Conservation (phyloP, 2,888 invertebrate genomes). For the Drosophila diplacantha region DNA sequence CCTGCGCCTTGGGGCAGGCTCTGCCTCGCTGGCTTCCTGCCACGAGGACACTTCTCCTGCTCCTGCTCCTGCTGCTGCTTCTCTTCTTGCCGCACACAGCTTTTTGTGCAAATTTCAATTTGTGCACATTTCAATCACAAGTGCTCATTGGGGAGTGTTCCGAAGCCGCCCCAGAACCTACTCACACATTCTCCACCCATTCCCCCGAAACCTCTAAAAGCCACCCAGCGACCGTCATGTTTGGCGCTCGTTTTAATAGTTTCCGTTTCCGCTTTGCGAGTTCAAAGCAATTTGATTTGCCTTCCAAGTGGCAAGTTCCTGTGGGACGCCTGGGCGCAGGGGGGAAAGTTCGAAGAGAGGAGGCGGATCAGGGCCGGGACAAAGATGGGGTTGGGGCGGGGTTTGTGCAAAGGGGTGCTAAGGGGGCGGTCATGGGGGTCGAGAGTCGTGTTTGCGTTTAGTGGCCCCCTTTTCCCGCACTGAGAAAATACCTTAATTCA, state of each 20-base stretch:
- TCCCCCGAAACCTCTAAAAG: not conserved
- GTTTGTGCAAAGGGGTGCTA: constrained; percentile 10
- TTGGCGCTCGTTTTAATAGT: constrained; percentile 74
- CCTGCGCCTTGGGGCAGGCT: constrained; percentile 34
- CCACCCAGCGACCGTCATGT: constrained; percentile 34
- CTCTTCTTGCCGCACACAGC: constrained; percentile 18
- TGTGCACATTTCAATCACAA: constrained; percentile 71
- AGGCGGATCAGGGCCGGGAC: constrained; percentile 9
- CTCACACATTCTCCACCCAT: constrained; percentile 7
- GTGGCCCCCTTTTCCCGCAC: constrained; percentile 36
- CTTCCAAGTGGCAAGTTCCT: constrained; percentile 69
- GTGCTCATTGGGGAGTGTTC: constrained; percentile 51
- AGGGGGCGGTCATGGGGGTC: constrained; percentile 27
- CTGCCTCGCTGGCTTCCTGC: constrained; percentile 20
- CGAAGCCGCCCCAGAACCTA: constrained; percentile 10
- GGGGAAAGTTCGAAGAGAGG: not conserved
- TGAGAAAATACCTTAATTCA: constrained; percentile 5
- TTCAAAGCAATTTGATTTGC: constrained; percentile 70
- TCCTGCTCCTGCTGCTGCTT: not conserved
- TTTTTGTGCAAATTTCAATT: constrained; percentile 64
- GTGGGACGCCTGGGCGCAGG: constrained; percentile 21
- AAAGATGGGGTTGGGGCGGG: not conserved
- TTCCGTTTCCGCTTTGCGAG: constrained; percentile 70
- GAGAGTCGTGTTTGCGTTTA: constrained; percentile 62
- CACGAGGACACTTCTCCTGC: constrained; percentile 4